A percentile compares a stretch with the other conserved stretches of the same genome.
Evolutionary conservation across 2,888 invertebrate genomes (phyloP).

Genomic region (Selenia dentaria): DNA sequence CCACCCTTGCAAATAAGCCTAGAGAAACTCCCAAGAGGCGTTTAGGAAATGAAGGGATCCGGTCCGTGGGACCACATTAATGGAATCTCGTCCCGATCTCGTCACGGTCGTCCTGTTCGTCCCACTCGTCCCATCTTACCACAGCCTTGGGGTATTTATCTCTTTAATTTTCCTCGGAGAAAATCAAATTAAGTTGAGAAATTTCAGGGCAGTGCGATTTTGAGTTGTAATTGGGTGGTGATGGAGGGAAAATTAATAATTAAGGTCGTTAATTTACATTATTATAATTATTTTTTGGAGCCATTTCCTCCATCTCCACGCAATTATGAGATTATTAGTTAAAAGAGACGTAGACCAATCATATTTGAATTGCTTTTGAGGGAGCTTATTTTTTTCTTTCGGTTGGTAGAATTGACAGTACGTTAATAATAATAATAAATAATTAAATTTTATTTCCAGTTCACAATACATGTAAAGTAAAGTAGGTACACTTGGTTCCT

Average conservation of each 20-base stretch:
- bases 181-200: slow-evolving; percentile 34
- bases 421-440: no score
- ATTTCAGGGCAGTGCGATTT: slow-evolving; percentile 31
- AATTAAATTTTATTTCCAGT: no score
- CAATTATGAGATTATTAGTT: no score
- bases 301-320: no score
- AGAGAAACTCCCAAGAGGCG: slow-evolving; percentile 38
- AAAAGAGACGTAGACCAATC: no score
- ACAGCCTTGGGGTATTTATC: slow-evolving; percentile 49
- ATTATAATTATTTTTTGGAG: no score
- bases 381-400: no score
- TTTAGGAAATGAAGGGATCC: slow-evolving; percentile 72
- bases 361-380: no score
- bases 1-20: slow-evolving; percentile 34
- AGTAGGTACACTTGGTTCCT: no score
- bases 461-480: no score
- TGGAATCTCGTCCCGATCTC: slow-evolving; percentile 54
- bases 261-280: no score
- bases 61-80: slow-evolving; percentile 52
- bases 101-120: slow-evolving; percentile 23
- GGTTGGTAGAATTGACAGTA: no score
- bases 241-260: not conserved
- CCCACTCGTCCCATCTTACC: slow-evolving; percentile 31
- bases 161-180: slow-evolving; percentile 30
- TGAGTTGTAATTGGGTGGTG: slow-evolving; percentile 3